phyloP scores from a whole-genome alignment of 2,888 invertebrate genomes.

The Halocaridina rubra region DNA sequence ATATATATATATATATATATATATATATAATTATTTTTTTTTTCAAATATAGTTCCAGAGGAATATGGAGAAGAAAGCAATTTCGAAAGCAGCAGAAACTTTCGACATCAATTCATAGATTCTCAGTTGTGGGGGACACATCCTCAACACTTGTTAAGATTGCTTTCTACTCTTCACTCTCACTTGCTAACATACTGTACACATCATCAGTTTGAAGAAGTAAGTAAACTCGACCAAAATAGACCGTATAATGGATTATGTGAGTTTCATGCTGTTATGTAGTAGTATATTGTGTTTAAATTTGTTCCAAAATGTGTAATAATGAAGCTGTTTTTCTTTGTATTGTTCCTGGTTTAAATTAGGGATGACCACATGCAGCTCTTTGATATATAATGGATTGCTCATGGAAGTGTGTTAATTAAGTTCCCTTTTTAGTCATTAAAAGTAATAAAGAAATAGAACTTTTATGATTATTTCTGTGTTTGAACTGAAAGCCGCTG shows the following conservation, averaged over 20 bases:
- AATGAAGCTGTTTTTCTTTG: too few species aligned
- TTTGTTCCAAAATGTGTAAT: background rate
- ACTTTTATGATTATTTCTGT: too few species aligned
- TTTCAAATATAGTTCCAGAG: background rate
- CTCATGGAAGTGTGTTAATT: too few species aligned
- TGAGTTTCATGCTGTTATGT: background rate
- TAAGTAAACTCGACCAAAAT: conserved; percentile 11
- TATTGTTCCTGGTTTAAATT: too few species aligned
- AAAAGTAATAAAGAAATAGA: too few species aligned
- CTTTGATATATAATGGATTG: too few species aligned
- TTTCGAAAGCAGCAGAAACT: background rate
- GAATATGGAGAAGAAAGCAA: background rate
- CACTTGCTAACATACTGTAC: conserved; percentile 73
- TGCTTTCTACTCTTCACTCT: conserved; percentile 74
- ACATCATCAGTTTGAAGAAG: conserved; percentile 52
- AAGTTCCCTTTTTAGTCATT: too few species aligned
- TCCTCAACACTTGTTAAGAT: conserved; percentile 70
- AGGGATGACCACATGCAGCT: too few species aligned
- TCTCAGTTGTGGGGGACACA: conserved; percentile 52
- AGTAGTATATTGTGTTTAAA: background rate
- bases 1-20: too few species aligned
- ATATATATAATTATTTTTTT: too few species aligned
- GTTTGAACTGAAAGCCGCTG: too few species aligned
- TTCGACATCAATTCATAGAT: conserved; percentile 27
- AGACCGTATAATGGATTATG: too few species aligned